These are phyloP conservation scores for Nymphalis urticae DNA, from an alignment of 2,888 invertebrate species.

Conservation along the genomic window DNA sequence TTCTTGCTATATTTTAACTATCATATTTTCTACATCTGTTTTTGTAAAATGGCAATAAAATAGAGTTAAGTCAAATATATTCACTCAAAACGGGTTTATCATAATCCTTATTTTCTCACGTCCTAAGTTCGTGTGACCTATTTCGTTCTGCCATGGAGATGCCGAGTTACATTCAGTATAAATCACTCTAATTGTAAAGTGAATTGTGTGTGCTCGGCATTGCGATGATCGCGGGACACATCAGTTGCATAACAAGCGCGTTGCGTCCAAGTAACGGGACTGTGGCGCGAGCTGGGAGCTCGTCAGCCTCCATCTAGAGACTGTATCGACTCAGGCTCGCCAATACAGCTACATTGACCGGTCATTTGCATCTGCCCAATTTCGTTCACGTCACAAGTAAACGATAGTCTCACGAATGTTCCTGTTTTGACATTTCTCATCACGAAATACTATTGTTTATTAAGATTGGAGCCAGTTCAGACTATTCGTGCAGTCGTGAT, in stretches of 20 bases:
- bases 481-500: constrained; percentile 51
- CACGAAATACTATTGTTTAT: constrained; percentile 54
- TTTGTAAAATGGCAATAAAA: too few species aligned
- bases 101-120: constrained; percentile 2
- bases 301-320: constrained; percentile 37
- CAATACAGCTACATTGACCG: constrained; percentile 54
- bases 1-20: too few species aligned
- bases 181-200: constrained; percentile 26
- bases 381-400: constrained; percentile 45
- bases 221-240: constrained; percentile 53
- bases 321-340: constrained; percentile 49
- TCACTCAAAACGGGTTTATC: neutral
- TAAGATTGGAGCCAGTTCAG: constrained; percentile 40
- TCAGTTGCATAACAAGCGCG: constrained; percentile 75
- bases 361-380: constrained; percentile 57
- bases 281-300: constrained; percentile 52
- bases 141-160: constrained; percentile 3
- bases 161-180: constrained; percentile 13
- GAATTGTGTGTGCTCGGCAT: constrained; percentile 25
- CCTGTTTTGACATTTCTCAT: constrained; percentile 61
- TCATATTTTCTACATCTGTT: too few species aligned
- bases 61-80: neutral
- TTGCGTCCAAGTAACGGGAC: constrained; percentile 73
- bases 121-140: neutral
- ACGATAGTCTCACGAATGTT: constrained; percentile 56